Evolutionary conservation across 2,888 invertebrate genomes (phyloP).

Genomic region (Drosophila picticornis): DNA sequence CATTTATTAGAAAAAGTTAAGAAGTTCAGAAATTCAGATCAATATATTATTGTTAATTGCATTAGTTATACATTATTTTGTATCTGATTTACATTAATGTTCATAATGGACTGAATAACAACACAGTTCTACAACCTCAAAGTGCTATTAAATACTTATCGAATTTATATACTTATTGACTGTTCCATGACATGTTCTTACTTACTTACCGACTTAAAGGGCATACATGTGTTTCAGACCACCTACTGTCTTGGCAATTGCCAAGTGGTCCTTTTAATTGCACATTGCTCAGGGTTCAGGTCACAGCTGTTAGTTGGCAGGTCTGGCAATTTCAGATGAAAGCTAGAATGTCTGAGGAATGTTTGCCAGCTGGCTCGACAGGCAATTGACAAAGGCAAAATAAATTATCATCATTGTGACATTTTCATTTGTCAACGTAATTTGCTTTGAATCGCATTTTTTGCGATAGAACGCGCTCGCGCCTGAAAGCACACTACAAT

Average conservation of each 20-base stretch:
- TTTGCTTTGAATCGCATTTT: constrained; percentile 68
- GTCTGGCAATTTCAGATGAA: constrained; percentile 51
- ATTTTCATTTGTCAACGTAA: constrained; percentile 78
- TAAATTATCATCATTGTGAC: constrained; percentile 78
- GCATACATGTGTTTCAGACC: constrained; percentile 10
- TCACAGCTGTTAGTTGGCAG: constrained; percentile 35
- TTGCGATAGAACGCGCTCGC: constrained; percentile 32
- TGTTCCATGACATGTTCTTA: neutral
- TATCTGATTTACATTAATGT: too few species aligned
- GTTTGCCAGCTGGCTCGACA: constrained; percentile 49
- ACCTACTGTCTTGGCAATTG: constrained; percentile 28
- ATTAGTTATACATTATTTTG: too few species aligned
- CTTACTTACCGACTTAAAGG: neutral
- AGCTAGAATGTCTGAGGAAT: constrained; percentile 62
- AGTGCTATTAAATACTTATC: neutral
- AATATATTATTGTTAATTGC: neutral
- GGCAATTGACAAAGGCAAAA: constrained; percentile 74
- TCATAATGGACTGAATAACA: neutral
- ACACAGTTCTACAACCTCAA: neutral
- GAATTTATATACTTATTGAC: neutral
- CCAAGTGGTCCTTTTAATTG: constrained; percentile 64
- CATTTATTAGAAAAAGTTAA: neutral
- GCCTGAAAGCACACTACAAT: constrained; percentile 63
- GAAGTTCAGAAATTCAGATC: too few species aligned
- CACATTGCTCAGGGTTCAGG: constrained; percentile 42